Conservation (phyloP, 2,113 vertebrate genomes). For the Amphiprion ocellaris region DNA sequence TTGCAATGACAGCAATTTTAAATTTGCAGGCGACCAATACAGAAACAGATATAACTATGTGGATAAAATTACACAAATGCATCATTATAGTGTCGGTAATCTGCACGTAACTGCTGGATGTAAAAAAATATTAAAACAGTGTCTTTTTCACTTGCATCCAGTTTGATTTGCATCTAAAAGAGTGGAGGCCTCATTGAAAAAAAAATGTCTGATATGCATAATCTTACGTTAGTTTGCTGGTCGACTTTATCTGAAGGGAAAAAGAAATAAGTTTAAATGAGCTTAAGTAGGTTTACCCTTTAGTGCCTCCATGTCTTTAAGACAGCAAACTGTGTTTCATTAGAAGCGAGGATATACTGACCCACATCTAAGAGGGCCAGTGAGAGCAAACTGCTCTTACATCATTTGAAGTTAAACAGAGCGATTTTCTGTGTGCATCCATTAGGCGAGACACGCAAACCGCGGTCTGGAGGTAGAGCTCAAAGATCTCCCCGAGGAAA, state of each 20-base stretch:
- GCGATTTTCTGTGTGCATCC: slow-evolving; percentile 19
- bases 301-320: background rate
- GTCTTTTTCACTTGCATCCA: background rate
- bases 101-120: background rate
- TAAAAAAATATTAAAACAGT: background rate
- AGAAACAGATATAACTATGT: background rate
- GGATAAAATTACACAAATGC: background rate
- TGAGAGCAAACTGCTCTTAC: slow-evolving; percentile 19
- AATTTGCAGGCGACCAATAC: background rate
- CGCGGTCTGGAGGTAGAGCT: slow-evolving; percentile 35
- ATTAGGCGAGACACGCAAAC: slow-evolving; percentile 25
- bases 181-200: background rate
- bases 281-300: background rate
- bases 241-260: background rate
- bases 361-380: slow-evolving; percentile 38
- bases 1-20: slow-evolving; percentile 24
- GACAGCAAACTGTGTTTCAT: slow-evolving; percentile 28
- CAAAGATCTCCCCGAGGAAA: slow-evolving; percentile 51
- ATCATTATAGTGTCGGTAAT: background rate
- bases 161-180: background rate
- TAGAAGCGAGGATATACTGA: slow-evolving; percentile 10
- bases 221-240: background rate
- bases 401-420: slow-evolving; percentile 48
- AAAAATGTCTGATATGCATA: background rate
- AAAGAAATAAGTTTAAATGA: background rate